Percentiles rank a stretch among this genome's conserved stretches.
Evolutionary conservation across 2,113 vertebrate genomes (phyloP).

Genomic region (Sisor rabdophorus): DNA sequence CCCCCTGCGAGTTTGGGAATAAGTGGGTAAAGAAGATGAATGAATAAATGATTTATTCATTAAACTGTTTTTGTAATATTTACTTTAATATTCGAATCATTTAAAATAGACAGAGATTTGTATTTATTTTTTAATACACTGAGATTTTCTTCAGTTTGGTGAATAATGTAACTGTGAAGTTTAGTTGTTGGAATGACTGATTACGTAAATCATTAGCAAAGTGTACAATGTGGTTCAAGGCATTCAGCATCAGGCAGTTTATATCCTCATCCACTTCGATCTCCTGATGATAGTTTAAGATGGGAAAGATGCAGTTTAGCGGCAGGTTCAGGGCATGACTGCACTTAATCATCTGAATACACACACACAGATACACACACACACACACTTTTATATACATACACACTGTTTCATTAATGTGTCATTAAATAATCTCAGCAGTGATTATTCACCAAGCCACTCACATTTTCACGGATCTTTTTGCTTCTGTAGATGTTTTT

Average conservation of each 20-base stretch:
- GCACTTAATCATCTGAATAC: constrained; percentile 18
- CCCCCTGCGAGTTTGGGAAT: too few relatives aligned
- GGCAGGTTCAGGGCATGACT: not conserved
- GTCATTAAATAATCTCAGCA: too few relatives aligned
- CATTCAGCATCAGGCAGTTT: constrained; percentile 32
- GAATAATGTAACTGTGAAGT: not conserved
- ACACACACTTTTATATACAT: too few relatives aligned
- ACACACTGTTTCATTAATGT: not conserved
- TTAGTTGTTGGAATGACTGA: not conserved
- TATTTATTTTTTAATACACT: not conserved
- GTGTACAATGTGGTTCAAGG: not conserved
- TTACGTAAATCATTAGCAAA: constrained; percentile 23
- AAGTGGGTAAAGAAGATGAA: too few relatives aligned
- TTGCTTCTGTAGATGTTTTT: constrained; percentile 28
- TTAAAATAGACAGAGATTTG: too few relatives aligned
- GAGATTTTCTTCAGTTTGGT: too few relatives aligned
- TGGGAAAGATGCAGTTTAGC: constrained; percentile 24
- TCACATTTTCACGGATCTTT: constrained; percentile 8
- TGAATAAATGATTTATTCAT: too few relatives aligned
- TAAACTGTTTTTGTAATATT: too few relatives aligned
- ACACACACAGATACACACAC: too few relatives aligned
- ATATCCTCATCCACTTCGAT: not conserved
- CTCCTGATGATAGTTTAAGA: constrained; percentile 25
- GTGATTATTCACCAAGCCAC: not conserved
- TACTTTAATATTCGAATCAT: too few relatives aligned